These are phyloP conservation scores for Thymelicus sylvestris DNA, from an alignment of 2,888 invertebrate species.

Conservation along the genomic window DNA sequence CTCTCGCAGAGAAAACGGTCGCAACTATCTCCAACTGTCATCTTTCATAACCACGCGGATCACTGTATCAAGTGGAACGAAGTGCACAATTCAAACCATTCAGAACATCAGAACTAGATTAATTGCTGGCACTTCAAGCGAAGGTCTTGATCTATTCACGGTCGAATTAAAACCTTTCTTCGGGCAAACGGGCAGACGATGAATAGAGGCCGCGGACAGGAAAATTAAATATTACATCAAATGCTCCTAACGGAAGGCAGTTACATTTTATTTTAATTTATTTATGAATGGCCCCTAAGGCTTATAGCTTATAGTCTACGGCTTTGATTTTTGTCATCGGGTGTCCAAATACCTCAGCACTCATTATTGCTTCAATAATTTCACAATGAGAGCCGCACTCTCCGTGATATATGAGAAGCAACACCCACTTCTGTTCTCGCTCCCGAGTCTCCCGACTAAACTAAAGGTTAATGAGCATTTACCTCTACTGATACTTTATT, in stretches of 20 bases:
- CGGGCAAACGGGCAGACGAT: not conserved
- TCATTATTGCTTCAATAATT: no score
- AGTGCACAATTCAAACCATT: not conserved
- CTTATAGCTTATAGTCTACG: no score
- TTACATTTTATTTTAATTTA: no score
- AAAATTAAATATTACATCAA: constrained; percentile 7
- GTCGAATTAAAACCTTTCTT: not conserved
- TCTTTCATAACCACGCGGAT: no score
- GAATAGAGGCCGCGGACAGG: constrained; percentile 3
- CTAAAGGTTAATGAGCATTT: constrained; percentile 29
- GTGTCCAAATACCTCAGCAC: no score
- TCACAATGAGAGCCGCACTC: not conserved
- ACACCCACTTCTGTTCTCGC: constrained; percentile 3
- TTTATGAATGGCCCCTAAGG: no score
- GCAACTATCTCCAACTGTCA: no score
- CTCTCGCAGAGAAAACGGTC: no score
- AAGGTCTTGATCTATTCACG: constrained; percentile 2
- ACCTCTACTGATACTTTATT: constrained; percentile 11
- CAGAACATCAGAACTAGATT: no score
- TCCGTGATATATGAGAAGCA: not conserved
- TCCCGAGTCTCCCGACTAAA: constrained; percentile 2
- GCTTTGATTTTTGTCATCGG: no score
- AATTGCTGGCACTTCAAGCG: not conserved
- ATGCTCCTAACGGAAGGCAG: not conserved
- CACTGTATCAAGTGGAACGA: not conserved